phyloP scores from a whole-genome alignment of 1,140 invertebrate species.

The Polypedilum pembai region DNA sequence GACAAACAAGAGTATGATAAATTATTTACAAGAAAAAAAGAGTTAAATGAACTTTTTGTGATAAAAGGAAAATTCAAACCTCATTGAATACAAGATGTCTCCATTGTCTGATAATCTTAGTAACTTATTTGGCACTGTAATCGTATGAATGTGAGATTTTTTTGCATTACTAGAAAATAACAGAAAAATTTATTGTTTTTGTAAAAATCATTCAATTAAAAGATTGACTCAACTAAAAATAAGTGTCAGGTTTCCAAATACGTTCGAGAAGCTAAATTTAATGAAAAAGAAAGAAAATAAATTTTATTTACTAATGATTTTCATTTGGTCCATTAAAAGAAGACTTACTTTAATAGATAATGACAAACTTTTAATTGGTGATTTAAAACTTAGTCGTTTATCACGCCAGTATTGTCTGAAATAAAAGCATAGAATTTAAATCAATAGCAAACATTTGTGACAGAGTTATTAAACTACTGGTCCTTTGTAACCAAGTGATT shows the following conservation, averaged over 20 bases:
- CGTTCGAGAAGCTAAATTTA: slow-evolving; percentile 64
- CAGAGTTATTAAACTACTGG: too few relatives aligned
- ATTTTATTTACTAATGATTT: not conserved
- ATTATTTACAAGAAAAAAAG: not conserved
- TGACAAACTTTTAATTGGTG: slow-evolving; percentile 71
- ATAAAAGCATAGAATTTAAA: too few relatives aligned
- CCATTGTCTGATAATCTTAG: slow-evolving; percentile 82
- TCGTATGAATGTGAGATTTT: slow-evolving; percentile 88
- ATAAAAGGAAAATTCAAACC: slow-evolving; percentile 49
- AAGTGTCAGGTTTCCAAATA: slow-evolving; percentile 94
- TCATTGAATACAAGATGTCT: slow-evolving; percentile 88
- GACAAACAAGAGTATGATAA: slow-evolving; percentile 31
- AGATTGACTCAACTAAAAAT: slow-evolving; percentile 59
- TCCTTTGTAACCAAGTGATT: too few relatives aligned
- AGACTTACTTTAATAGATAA: slow-evolving; percentile 62
- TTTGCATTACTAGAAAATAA: slow-evolving; percentile 58
- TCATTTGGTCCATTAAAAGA: not conserved
- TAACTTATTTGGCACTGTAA: slow-evolving; percentile 91
- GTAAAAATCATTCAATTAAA: not conserved
- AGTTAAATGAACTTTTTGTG: too few relatives aligned
- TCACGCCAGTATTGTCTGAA: slow-evolving; percentile 76
- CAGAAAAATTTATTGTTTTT: too few relatives aligned
- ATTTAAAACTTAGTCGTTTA: slow-evolving; percentile 69
- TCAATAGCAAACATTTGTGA: too few relatives aligned
- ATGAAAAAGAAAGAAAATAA: not conserved